Evolutionary conservation across 2,888 invertebrate species (phyloP), one percentile per base, ranked within the genome.

Genomic region (Byasa hedistus): DNA sequence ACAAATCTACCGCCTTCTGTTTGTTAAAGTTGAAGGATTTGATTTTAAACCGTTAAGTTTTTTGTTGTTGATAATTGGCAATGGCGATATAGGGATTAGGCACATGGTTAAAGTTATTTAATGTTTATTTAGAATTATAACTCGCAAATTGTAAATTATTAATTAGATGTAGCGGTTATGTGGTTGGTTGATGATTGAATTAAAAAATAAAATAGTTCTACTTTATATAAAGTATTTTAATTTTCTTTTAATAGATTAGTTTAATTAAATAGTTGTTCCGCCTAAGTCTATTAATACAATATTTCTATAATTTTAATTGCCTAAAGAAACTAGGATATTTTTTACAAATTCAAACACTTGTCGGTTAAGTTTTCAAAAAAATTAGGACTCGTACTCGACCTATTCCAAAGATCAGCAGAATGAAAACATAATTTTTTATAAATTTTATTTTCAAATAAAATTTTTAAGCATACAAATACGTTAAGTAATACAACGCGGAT

Each of bases 41-140:
- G 51, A 51, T 51, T n/a, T 51, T 51, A 19, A 1, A 48, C 12
- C 12, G 15, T n/a, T 19, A 4, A 12, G 21, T 54, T 22, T 54
- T 54, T 8, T 51, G n/a, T 8, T 15, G 15, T 22, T n/a, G 22
- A 22, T 2, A 54, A 22, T 22, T 22, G 52, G 52, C n/a, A 3
- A 22, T 54, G 51, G 19, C 48, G 7, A 58, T 23, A 44, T 24
- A 17, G 55, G 10, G 57, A 24, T 15, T 21, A 58, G 17, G 39
- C 21, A 57, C 21, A n/a, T 19, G 58, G 57, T 62, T 63, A 63
- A 66, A 56, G 62, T 63, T 59, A 39, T 24, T n/a, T 57, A 60
- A 48, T 59, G 32, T 66, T 66, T 61, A 58, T 24, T 51, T 22
- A 51, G 51, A 39, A 27, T 52, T 52, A 15, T 52, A 32, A 12